phyloP scores from a whole-genome alignment of 2,888 invertebrate species.

The Eristalis pertinax region DNA sequence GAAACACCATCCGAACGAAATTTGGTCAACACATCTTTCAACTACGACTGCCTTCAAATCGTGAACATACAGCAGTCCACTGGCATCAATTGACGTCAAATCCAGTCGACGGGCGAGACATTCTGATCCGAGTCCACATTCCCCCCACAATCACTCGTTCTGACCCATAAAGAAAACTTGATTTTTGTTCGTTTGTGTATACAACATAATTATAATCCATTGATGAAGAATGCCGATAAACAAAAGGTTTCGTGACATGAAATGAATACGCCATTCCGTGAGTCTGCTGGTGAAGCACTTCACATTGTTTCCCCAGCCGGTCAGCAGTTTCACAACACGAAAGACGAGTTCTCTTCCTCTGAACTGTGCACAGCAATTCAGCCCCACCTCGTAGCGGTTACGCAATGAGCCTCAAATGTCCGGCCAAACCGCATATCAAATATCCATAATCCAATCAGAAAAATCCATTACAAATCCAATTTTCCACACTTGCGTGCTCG shows the following conservation, averaged over 20 bases:
- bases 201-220: not conserved
- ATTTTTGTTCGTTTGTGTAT: too few species aligned
- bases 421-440: not conserved
- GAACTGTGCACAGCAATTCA: not conserved
- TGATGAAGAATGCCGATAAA: not conserved
- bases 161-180: too few species aligned
- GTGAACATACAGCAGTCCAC: too few species aligned
- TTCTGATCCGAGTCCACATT: too few species aligned
- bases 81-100: too few species aligned
- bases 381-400: not conserved
- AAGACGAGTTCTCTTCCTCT: not conserved
- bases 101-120: too few species aligned
- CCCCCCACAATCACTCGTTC: too few species aligned
- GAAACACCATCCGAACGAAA: too few species aligned
- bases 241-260: not conserved
- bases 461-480: conserved; percentile 15
- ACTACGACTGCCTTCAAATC: too few species aligned
- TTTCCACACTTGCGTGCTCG: conserved; percentile 40
- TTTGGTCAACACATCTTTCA: too few species aligned
- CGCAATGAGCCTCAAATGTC: not conserved
- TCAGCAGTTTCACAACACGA: not conserved
- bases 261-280: not conserved
- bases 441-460: conserved; percentile 13
- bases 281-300: not conserved
- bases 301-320: not conserved